Conservation (phyloP, 2,113 vertebrate genomes). For the Apodemus speciosus region DNA sequence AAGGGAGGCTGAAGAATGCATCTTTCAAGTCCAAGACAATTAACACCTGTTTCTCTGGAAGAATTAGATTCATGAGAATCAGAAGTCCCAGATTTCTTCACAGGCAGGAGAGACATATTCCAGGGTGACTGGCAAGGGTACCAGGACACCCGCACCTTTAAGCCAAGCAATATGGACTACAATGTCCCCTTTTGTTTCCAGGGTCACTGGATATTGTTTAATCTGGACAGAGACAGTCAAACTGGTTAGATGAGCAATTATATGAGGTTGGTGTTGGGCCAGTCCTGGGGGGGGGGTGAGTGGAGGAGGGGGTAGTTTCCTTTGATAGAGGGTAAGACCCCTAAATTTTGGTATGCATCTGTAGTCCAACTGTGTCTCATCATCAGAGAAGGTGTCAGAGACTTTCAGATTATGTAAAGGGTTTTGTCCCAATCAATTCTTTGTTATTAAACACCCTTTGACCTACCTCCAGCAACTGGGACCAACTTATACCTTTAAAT, state of each 20-base stretch:
- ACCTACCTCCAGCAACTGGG: not conserved
- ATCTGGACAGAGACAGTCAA: not conserved
- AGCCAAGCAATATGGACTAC: not conserved
- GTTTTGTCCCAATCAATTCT: not conserved
- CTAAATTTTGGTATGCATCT: not conserved
- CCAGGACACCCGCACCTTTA: not conserved
- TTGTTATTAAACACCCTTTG: not conserved
- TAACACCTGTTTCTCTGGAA: not conserved
- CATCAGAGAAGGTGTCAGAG: not conserved
- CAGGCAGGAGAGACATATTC: not conserved
- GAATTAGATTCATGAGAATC: not conserved
- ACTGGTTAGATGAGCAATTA: not conserved
- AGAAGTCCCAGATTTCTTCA: not conserved
- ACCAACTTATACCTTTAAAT: not conserved
- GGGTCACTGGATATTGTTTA: not conserved
- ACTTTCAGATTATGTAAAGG: not conserved
- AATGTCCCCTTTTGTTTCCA: not conserved
- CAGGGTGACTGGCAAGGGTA: not conserved
- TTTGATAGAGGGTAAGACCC: not conserved
- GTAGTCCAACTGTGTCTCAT: not conserved
- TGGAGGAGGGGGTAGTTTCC: not conserved
- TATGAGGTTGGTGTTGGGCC: not conserved
- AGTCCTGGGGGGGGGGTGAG: not conserved
- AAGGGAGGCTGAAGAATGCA: not conserved
- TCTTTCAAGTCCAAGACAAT: not conserved